Base-by-base conservation (phyloP, 2,888 invertebrate species). In the Amphipoea lucens region DNA sequence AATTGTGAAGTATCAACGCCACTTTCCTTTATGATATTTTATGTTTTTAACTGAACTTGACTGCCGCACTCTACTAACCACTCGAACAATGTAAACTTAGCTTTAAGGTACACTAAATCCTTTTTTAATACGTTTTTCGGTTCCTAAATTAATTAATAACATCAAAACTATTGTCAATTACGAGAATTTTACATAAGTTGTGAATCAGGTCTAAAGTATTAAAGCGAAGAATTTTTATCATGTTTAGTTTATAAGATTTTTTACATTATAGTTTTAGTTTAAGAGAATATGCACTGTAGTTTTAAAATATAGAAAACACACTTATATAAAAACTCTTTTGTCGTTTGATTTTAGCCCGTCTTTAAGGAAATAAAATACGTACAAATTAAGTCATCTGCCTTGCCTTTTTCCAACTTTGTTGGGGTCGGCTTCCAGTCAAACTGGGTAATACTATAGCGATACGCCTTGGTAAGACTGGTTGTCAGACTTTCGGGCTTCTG, bases 271-370 rank as follows among this genome's bases (percentile, higher is more conserved):
- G 68, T 63, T 76, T 71, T 81, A 88, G 73, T 70, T 14, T 88
- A 88, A 86, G 85, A 76, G 76, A 82, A 82, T 82, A 87, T 86
- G 83, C 87, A 88, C 75, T 90, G 79, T 89, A 90, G 85, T 80
- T 85, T 42, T 77, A 84, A 74, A 77, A 78, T 76, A 87, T 87
- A 87, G 83, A 77, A 78, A 88, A 82, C 83, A 84, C 81, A 84
- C 86, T 85, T 90, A 87, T 81, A 74, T 72, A 79, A 73, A 84
- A 76, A 74, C 48, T 40, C n/a, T 51, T 72, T 67, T 12, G 17
- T 51, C 6, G 74, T 84, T 84, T 78, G 1, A 57, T 77, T 80
- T 76, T 20, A 54, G 20, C 20, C 51, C 17, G 17, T 51, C 17
- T 6, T 6, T 54, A 54, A 54, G 20, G 54, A 54, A 54, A 54